Base-by-base conservation (phyloP, 1,140 invertebrate species). In the Palaemon carinicauda region DNA sequence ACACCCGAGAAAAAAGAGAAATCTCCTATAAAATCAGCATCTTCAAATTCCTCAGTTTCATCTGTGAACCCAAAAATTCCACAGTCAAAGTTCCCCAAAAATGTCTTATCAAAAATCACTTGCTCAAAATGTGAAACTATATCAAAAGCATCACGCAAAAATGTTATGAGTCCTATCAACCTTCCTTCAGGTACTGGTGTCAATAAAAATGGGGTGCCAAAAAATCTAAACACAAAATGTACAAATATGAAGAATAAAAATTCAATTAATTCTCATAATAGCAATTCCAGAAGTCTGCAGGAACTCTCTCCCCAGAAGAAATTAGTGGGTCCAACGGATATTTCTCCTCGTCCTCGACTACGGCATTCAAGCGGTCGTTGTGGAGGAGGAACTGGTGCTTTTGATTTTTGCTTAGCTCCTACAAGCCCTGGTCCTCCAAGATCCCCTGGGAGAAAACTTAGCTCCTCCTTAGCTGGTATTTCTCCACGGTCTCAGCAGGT, bases 401-500 rank as follows among this genome's bases (percentile, higher is more conserved):
- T 87, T n/a, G 79, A 41, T 14, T n/a, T 33, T n/a, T 10, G 73
- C 33, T 33, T 53, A 51, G 78, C 85, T 33, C 73, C 73, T 50
- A 77, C 52, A 65, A 77, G 53, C 53, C 79, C 80, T 10, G 33
- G 54, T 4, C 17, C 51, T 5, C 79, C 29, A 69, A 60, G 80
- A 41, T 77, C 85, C 2, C 79, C 71, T 19, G 85, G 80, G 7
- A 81, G 73, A 52, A 82, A 65, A 73, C 21, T 29, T 3, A 31
- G 15, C 41, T 74, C 75, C n/a, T 73, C 53, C 4, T 77, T 71
- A 19, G 77, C 73, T 9, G 84, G 81, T 1, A 74, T 74, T 12
- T 89, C 88, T 10, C 83, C 88, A 21, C 80, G 84, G 1, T 73
- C 81, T 33, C 86, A 87, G 27, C 80, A 80, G 52, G 80, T 89